phyloP scores from a whole-genome alignment of 2,113 vertebrate species.

The Budorcas taxicolor region DNA sequence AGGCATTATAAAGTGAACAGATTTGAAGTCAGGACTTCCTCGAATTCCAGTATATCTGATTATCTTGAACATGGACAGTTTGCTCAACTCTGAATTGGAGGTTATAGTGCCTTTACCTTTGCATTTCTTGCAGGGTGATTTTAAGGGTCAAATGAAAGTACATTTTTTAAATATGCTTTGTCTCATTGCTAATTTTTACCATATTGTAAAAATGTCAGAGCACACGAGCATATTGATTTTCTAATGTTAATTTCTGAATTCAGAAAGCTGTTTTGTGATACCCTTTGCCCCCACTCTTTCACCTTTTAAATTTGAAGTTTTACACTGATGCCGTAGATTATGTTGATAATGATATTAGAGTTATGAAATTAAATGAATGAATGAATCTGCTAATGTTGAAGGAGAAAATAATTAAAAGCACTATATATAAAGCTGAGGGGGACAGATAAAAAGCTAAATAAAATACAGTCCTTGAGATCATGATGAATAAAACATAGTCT shows the following conservation, averaged over 20 bases:
- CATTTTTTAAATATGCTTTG: conserved; percentile 35
- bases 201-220: conserved; percentile 24
- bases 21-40: conserved; percentile 13
- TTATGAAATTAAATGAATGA: conserved; percentile 16
- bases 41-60: background rate
- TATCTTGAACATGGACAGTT: background rate
- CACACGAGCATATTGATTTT: background rate
- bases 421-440: background rate
- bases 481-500: conserved; percentile 33
- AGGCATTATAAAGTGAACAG: background rate
- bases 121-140: background rate
- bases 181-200: background rate
- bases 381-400: conserved; percentile 27
- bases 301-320: conserved; percentile 33
- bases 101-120: conserved; percentile 25
- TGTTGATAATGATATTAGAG: background rate
- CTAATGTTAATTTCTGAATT: conserved; percentile 21
- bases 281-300: background rate
- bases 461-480: background rate
- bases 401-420: background rate
- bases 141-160: conserved; percentile 29
- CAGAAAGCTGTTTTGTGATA: background rate
- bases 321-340: background rate
- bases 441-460: conserved; percentile 10
- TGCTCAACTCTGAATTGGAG: background rate